Percentiles rank a stretch among this genome's conserved stretches.
Evolutionary conservation across 2,888 invertebrate genomes (phyloP).

Genomic region (Tribolium freemani): DNA sequence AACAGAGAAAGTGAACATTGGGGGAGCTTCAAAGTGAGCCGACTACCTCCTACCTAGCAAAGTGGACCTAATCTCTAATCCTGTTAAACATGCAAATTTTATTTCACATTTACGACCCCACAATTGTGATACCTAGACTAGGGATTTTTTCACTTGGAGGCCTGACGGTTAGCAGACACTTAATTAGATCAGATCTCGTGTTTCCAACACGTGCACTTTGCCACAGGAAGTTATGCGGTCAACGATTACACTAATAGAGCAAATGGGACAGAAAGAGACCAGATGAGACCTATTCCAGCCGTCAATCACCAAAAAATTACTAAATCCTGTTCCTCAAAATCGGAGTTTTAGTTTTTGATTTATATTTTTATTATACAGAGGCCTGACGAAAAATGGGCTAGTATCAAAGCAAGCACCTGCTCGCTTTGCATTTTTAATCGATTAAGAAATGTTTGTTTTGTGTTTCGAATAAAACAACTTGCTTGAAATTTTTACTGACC

Average conservation of each 20-base stretch:
- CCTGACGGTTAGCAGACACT: slow-evolving; percentile 1
- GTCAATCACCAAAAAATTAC: too few relatives aligned
- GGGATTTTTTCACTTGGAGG: neutral
- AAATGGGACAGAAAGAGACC: too few relatives aligned
- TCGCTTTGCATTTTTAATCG: too few relatives aligned
- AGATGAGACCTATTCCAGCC: too few relatives aligned
- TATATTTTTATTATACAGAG: too few relatives aligned
- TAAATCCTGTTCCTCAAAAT: too few relatives aligned
- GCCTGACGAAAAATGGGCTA: too few relatives aligned
- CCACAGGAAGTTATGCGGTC: slow-evolving; percentile 14
- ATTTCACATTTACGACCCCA: neutral
- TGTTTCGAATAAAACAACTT: too few relatives aligned
- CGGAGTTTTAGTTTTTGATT: too few relatives aligned
- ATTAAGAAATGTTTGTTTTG: too few relatives aligned
- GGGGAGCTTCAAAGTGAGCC: slow-evolving; percentile 35
- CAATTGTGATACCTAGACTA: neutral
- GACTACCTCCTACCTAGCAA: slow-evolving; percentile 24
- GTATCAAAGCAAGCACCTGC: too few relatives aligned
- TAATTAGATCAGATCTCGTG: slow-evolving; percentile 17
- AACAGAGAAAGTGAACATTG: slow-evolving; percentile 32
- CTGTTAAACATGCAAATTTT: slow-evolving; percentile 16
- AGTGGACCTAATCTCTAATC: slow-evolving; percentile 14
- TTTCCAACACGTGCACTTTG: slow-evolving; percentile 19
- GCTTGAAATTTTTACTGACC: too few relatives aligned
- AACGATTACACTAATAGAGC: neutral